Conservation (phyloP, 2,113 vertebrate species). For the Connochaetes taurinus region DNA sequence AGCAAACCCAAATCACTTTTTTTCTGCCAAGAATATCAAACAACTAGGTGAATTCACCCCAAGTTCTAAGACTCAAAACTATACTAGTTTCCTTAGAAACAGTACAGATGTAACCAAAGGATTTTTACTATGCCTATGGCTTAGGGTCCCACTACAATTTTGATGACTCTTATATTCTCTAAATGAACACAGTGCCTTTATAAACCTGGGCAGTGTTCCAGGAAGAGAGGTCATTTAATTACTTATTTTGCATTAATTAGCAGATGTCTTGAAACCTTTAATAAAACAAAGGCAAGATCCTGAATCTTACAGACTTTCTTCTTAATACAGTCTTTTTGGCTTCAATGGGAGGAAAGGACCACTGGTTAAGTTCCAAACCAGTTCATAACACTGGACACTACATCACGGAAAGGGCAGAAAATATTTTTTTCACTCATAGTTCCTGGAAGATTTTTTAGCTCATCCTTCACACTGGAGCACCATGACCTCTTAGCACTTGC, state of each 20-base stretch:
- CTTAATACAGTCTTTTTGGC: slow-evolving; percentile 4
- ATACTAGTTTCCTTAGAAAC: slow-evolving; percentile 50
- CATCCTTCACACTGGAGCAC: background rate
- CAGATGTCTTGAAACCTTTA: slow-evolving; percentile 7
- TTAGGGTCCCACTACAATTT: background rate
- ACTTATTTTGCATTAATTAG: slow-evolving; percentile 41
- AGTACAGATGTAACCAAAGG: slow-evolving; percentile 29
- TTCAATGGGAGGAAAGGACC: background rate
- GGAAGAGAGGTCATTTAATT: background rate
- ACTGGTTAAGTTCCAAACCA: background rate
- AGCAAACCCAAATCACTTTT: slow-evolving; percentile 20
- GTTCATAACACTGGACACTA: background rate
- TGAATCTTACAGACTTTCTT: background rate
- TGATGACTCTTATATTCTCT: background rate
- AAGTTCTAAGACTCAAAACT: background rate
- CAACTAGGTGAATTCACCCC: background rate
- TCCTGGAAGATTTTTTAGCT: slow-evolving; percentile 2
- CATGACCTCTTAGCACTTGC: background rate
- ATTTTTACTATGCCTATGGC: slow-evolving; percentile 25
- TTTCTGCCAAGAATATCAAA: slow-evolving; percentile 41
- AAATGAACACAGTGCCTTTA: background rate
- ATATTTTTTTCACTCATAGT: background rate
- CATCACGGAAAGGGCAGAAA: background rate
- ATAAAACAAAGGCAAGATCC: background rate
- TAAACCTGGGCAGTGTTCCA: background rate